Conservation (phyloP, 2,888 invertebrate species). For the Lithophane ornitopus region DNA sequence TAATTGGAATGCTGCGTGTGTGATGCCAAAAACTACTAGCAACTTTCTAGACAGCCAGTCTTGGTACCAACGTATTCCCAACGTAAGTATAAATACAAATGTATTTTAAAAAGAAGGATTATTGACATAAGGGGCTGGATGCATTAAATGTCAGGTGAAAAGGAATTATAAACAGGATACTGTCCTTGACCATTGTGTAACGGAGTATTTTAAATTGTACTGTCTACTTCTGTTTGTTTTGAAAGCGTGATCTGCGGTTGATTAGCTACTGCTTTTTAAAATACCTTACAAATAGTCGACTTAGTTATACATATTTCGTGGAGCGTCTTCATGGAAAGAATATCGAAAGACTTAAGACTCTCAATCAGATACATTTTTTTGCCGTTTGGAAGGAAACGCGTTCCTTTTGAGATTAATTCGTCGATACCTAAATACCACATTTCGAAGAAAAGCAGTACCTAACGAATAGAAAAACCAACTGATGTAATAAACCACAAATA, state of each 20-base stretch:
- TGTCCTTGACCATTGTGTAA: conserved; percentile 7
- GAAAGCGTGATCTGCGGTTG: neutral
- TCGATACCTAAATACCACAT: neutral
- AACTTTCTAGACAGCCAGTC: conserved; percentile 49
- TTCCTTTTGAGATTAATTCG: neutral
- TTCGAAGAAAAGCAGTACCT: neutral
- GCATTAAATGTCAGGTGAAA: conserved; percentile 37
- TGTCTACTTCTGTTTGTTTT: neutral
- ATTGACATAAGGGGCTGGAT: neutral
- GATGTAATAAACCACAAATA: neutral
- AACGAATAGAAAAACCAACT: neutral
- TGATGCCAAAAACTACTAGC: conserved; percentile 39
- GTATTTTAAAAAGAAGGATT: conserved; percentile 21
- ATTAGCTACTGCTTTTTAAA: neutral
- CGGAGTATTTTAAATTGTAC: conserved; percentile 6
- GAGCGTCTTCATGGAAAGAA: neutral
- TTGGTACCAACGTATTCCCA: conserved; percentile 2
- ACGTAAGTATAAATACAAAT: conserved; percentile 4
- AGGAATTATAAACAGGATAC: conserved; percentile 10
- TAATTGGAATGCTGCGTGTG: conserved; percentile 46
- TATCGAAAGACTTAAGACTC: neutral
- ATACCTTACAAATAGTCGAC: neutral
- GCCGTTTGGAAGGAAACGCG: neutral
- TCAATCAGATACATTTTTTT: neutral
- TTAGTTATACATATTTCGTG: neutral